Base-by-base conservation (phyloP, 2,797 vertebrate genomes). In the Eospalax fontanierii region DNA sequence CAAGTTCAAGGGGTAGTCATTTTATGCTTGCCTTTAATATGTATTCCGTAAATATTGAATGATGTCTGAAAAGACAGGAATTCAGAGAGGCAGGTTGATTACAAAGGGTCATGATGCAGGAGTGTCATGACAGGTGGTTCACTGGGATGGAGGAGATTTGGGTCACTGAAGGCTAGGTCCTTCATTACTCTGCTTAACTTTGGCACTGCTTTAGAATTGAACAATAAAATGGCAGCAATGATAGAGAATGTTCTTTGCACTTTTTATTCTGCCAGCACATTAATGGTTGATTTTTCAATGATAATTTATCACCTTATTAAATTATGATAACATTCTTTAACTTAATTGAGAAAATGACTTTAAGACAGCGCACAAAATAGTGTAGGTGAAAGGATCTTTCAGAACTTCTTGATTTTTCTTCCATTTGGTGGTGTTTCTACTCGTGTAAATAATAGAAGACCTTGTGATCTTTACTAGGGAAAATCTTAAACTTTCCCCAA, bases 31-130 rank as follows among this genome's bases (percentile, higher is more conserved):
- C 8, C 26, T 83, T 18, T 7, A 74, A 66, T 24, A 74, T 22
- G 1, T 63, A 11, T 92, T 38, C 33, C 46, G 18, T 79, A 92
- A 92, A 86, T 63, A 35, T 9, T 87, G 89, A 92, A 35, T 83
- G 28, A 76, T 78, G 71, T 33, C 86, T 84, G 40, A 54, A 26
- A 7, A 59, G 33, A 73, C 38, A 83, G 75, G 65, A 86, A 66
- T 7, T 12, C 54, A 43, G 26, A 26, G 63, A 90, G 74, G 35
- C 63, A 54, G n/a, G 79, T 80, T 71, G 28, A 82, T 75, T 86
- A 66, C 24, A 0, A 1, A 38, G 2, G 33, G 43, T 86, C 54
- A 54, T 5, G 18, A 50, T 54, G 9, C 33, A 66, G 54, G 24
- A 82, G 59, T 79, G 30, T 21, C 15, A 6, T 33, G 11, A 74